Evolutionary conservation across 2,888 invertebrate species (phyloP), one percentile per base, ranked within the genome.

Genomic region (Nyleta sp.): DNA sequence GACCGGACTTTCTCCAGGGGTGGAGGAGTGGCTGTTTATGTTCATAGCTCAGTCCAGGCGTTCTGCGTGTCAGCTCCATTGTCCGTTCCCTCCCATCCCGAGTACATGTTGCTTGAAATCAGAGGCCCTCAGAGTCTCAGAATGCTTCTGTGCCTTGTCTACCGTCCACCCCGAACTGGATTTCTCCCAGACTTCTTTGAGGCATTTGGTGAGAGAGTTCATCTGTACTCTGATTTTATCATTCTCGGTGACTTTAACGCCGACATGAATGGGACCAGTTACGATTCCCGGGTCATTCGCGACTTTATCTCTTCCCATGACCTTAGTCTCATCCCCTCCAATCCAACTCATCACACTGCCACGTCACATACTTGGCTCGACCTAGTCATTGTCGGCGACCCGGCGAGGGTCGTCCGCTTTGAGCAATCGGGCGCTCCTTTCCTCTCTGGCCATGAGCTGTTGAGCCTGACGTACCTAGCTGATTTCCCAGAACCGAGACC

Each of bases 361-460:
- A 50, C 50, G 4, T 50, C 50, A 3, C 50, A 50, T 31, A 50
- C 50, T 5, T 50, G 24, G 28, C 28, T 50, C 13, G 28, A 31
- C 11, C 11, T 44, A 3, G 8, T 44, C 10, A 44, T 44, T 18
- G 11, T 20, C 2, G 44, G 18, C 18, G 20, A 44, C 18, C 20
- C 20, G 1, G 24, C 1, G 4, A 50, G 24, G 10, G 24, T 50
- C 2, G 1, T 13, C 2, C 7, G 10, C 8, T 50, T 28, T n/a
- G 11, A n/a, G 8, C 31, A 50, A 28, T 28, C 50, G 5, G 50
- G 28, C 8, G 18, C 50, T 1, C 50, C 50, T 15, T 50, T 50
- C 11, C 13, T 44, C 4, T 44, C 44, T 1, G 44, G 44, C 20
- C 44, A 44, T 20, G 44, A 44, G 5, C 15, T 44, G 2, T 3